phyloP scores from a whole-genome alignment of 2,797 vertebrate species.

The Scomberomorus guttatus region DNA sequence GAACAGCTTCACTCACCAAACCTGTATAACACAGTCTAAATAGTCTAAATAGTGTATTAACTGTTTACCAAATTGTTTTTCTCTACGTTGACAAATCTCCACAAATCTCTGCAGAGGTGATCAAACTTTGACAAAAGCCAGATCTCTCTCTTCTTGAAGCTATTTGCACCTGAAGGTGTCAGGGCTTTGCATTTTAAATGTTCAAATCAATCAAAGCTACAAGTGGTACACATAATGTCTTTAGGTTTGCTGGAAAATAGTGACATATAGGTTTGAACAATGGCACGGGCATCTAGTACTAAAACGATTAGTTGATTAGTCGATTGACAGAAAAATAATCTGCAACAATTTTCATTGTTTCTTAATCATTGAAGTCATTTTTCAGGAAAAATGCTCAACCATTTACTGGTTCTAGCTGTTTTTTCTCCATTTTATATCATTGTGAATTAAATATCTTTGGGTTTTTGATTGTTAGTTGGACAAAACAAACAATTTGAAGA shows the following conservation, averaged over 20 bases:
- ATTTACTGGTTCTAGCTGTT: too few relatives aligned
- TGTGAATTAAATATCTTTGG: too few relatives aligned
- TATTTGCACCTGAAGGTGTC: background rate
- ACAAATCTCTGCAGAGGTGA: background rate
- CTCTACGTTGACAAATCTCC: background rate
- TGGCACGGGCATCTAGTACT: too few relatives aligned
- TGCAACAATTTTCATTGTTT: too few relatives aligned
- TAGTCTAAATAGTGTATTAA: background rate
- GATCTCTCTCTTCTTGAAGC: background rate
- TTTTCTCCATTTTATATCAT: too few relatives aligned
- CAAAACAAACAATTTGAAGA: too few relatives aligned
- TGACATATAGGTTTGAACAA: background rate
- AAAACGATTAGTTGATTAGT: too few relatives aligned
- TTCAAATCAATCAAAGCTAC: conserved; percentile 16
- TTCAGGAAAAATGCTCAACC: too few relatives aligned
- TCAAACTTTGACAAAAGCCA: background rate
- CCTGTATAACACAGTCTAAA: background rate
- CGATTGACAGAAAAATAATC: too few relatives aligned
- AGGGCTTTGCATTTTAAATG: background rate
- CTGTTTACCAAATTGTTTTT: background rate
- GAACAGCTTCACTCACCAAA: background rate
- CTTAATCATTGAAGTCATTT: too few relatives aligned
- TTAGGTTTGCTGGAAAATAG: background rate
- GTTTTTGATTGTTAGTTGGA: too few relatives aligned
- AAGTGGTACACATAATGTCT: background rate